Conservation (phyloP, 2,888 invertebrate genomes). For the Tanytarsus gracilentus region DNA sequence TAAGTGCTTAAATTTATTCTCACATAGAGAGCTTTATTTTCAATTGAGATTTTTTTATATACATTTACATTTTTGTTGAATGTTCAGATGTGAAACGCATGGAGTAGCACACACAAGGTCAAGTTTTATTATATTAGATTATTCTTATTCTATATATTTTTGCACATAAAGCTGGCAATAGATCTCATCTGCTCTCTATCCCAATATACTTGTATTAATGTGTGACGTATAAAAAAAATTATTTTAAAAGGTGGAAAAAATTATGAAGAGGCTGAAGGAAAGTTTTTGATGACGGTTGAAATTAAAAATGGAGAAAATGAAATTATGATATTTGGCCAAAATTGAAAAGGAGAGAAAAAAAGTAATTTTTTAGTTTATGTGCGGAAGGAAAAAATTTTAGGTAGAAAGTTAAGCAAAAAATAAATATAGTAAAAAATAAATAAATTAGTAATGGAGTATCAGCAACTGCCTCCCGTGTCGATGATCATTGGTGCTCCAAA, state of each 20-base stretch:
- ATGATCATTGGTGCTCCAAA: constrained; percentile 37
- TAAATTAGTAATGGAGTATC: constrained; percentile 40
- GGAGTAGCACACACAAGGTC: constrained; percentile 41
- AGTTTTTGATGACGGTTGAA: not conserved
- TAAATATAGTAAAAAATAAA: constrained; percentile 19
- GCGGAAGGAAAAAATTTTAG: not conserved
- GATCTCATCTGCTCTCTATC: constrained; percentile 1
- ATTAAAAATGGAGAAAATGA: constrained; percentile 7
- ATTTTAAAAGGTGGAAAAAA: not conserved
- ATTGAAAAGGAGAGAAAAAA: not conserved
- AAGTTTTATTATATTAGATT: constrained; percentile 32
- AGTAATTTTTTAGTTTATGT: not conserved
- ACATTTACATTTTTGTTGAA: constrained; percentile 6
- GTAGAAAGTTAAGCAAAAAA: not conserved
- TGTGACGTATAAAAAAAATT: not conserved
- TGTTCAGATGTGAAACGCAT: constrained; percentile 35
- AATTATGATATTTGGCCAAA: not conserved
- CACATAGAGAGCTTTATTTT: not conserved
- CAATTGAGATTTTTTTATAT: not conserved
- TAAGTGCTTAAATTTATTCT: too few relatives aligned
- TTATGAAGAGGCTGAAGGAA: not conserved
- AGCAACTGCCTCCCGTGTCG: constrained; percentile 40
- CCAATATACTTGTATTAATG: too few relatives aligned
- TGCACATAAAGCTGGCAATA: not conserved
- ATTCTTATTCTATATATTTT: constrained; percentile 13